phyloP scores from a whole-genome alignment of 2,888 invertebrate species.

The Habroteleia sp. region DNA sequence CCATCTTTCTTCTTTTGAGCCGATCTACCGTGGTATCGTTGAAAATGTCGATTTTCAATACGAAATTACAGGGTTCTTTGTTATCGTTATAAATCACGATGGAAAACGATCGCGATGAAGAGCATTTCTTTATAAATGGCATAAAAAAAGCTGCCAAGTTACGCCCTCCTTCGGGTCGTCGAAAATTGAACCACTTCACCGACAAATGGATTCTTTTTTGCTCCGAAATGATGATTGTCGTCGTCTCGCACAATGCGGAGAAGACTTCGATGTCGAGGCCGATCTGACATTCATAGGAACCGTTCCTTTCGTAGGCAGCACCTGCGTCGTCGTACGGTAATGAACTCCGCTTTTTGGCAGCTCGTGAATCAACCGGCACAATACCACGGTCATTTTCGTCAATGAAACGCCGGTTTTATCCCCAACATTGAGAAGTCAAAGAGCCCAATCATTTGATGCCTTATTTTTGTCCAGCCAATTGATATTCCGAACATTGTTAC shows the following conservation, averaged over 20 bases:
- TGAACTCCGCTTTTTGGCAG: conserved; percentile 32
- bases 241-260: conserved; percentile 8
- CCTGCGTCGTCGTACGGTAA: conserved; percentile 23
- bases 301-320: conserved; percentile 11
- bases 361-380: conserved; percentile 16
- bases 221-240: conserved; percentile 23
- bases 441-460: conserved; percentile 31
- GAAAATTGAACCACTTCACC: conserved; percentile 38
- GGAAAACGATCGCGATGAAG: conserved; percentile 15
- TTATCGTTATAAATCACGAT: conserved; percentile 25
- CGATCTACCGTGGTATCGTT: too few species aligned
- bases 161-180: conserved; percentile 18
- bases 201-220: conserved; percentile 38
- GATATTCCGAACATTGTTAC: conserved; percentile 30
- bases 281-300: conserved; percentile 15
- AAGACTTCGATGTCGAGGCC: neutral
- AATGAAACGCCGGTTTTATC: conserved; percentile 10
- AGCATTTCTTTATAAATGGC: conserved; percentile 3
- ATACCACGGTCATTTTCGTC: conserved; percentile 27
- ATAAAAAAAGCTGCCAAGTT: conserved; percentile 39
- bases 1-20: too few species aligned
- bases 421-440: conserved; percentile 37
- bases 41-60: neutral
- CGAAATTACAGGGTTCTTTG: conserved; percentile 2
- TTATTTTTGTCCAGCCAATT: conserved; percentile 49